Evolutionary conservation across 2,797 vertebrate genomes (phyloP).

Genomic region (Anomalospiza imberbis): DNA sequence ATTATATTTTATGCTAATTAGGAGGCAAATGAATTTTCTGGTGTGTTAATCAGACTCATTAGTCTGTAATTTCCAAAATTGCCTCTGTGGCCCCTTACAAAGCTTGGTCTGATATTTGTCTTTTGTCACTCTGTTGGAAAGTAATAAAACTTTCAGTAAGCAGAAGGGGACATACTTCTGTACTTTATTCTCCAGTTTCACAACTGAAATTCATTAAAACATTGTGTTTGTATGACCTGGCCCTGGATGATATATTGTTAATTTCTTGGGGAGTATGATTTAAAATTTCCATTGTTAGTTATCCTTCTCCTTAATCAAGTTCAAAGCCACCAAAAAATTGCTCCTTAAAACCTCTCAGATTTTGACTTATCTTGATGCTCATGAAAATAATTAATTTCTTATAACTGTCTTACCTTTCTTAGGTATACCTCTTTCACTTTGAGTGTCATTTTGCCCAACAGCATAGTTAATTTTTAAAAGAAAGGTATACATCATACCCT

Average conservation of each 20-base stretch:
- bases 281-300: not conserved
- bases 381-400: not conserved
- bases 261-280: not conserved
- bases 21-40: slow-evolving; percentile 42
- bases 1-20: slow-evolving; percentile 60
- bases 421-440: not conserved
- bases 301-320: not conserved
- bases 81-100: not conserved
- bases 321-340: not conserved
- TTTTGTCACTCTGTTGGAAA: slow-evolving; percentile 33
- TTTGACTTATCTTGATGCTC: not conserved
- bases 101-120: slow-evolving; percentile 14
- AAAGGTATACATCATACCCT: not conserved
- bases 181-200: not conserved
- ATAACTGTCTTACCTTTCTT: not conserved
- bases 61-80: slow-evolving; percentile 28
- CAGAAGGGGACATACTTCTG: not conserved
- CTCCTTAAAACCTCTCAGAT: not conserved
- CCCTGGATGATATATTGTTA: not conserved
- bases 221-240: not conserved
- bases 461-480: not conserved
- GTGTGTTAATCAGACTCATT: slow-evolving; percentile 45
- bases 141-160: slow-evolving; percentile 3
- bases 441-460: not conserved
- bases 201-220: not conserved